phyloP scores from a whole-genome alignment of 2,113 vertebrate species.

The Perccottus glenii region DNA sequence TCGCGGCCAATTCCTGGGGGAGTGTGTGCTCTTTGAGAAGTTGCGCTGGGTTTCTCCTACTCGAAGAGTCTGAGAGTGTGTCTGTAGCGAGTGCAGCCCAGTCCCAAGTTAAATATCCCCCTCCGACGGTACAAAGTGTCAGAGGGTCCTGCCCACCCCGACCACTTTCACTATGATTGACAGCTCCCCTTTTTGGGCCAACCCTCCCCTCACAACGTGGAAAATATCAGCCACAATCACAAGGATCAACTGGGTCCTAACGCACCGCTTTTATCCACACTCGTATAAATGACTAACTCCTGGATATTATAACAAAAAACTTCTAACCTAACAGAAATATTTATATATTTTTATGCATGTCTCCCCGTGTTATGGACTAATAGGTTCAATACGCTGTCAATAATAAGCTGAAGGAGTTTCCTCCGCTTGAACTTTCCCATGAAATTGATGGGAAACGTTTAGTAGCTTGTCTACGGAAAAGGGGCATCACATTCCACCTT shows the following conservation, averaged over 20 bases:
- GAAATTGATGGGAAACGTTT: conserved; percentile 76
- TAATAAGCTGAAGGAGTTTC: conserved; percentile 61
- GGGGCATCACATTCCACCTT: conserved; percentile 76
- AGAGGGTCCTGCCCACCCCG: conserved; percentile 83
- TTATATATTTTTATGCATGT: not conserved
- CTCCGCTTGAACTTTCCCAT: conserved; percentile 69
- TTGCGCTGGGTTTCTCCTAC: conserved; percentile 66
- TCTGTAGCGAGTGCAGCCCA: conserved; percentile 78
- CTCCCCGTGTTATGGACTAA: conserved; percentile 47
- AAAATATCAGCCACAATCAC: conserved; percentile 78
- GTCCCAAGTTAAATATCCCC: conserved; percentile 90
- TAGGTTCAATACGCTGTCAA: conserved; percentile 76
- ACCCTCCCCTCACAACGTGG: conserved; percentile 69
- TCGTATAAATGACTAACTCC: not conserved
- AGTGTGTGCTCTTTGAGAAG: conserved; percentile 58
- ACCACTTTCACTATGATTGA: conserved; percentile 87
- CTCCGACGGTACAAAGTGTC: conserved; percentile 82
- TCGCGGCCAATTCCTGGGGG: conserved; percentile 63
- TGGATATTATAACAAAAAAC: not conserved
- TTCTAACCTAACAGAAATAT: not conserved
- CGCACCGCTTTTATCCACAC: conserved; percentile 43
- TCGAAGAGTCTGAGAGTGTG: conserved; percentile 74
- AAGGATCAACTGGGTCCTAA: conserved; percentile 76
- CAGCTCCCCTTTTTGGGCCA: conserved; percentile 62
- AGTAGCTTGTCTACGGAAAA: conserved; percentile 62